Evolutionary conservation across 1,140 invertebrate genomes (phyloP), one percentile per base, ranked within the genome.

Genomic region (Wiebesia pumilae): DNA sequence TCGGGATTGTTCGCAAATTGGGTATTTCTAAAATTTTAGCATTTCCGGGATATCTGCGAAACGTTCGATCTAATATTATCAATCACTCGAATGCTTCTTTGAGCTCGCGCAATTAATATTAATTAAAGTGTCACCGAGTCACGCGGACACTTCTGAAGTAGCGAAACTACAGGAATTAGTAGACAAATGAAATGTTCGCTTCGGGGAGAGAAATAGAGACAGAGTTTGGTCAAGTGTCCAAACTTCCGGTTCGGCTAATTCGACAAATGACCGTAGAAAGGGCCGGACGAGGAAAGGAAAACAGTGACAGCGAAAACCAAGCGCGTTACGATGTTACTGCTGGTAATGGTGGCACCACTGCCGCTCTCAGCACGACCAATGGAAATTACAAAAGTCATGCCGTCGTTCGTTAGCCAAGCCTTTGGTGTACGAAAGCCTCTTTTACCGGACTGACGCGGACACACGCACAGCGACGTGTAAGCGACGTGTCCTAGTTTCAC

Each of bases 171-270:
- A 47, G 78, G 47, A 62, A 62, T 35, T 27, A 47, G 75, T 62
- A 65, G 73, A 83, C 83, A 88, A 91, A 91, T 88, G 89, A 90
- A 90, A 89, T 89, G 88, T 87, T 86, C 90, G 90, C 40, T 89
- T 89, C 88, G 87, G 3, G 4, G 30, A 35, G 30, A 38, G 35
- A 24, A 33, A 24, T 3, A 30, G 9, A 24, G 35, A 21, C 33
- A 40, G 89, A 89, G 88, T 88, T 88, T 84, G 84, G 84, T 90
- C 89, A 88, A 89, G 85, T 89, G 89, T 89, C 88, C 88, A 88
- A 91, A 91, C 90, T 91, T 91, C 88, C 88, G 89, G 79, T 88
- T 88, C 87, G 89, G 88, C 77, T 91, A 90, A 90, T 91, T 91
- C 89, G 87, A 88, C 89, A 91, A 91, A 91, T 91, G 89, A 89